Percentiles rank a stretch among this genome's conserved stretches.
These are phyloP conservation scores for Acanthurus lineatus DNA, from an alignment of 2,797 vertebrate species.

Conservation along the genomic window DNA sequence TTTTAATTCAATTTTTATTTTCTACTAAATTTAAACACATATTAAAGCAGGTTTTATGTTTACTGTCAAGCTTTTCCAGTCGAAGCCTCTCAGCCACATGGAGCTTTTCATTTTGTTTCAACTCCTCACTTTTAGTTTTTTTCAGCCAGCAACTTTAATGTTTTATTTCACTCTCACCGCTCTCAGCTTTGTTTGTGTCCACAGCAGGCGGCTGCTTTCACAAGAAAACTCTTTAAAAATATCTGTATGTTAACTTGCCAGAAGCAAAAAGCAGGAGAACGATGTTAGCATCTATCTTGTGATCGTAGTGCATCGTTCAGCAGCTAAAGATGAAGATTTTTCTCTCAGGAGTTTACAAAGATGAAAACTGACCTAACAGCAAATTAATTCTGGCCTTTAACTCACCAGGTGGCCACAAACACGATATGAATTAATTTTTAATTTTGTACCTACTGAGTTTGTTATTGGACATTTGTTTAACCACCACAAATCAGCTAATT, in stretches of 20 bases:
- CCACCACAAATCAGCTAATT: not conserved
- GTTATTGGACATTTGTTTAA: not conserved
- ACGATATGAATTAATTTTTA: not conserved
- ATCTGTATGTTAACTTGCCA: rapidly evolving
- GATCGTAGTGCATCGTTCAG: not conserved
- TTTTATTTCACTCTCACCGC: not conserved
- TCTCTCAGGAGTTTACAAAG: not conserved
- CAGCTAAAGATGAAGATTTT: not conserved
- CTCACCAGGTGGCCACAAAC: not conserved
- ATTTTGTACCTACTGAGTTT: not conserved
- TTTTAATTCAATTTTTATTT: not conserved
- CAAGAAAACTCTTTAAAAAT: not conserved
- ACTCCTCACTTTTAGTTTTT: not conserved
- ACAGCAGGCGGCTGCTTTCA: not conserved
- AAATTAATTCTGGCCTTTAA: not conserved
- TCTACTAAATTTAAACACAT: not conserved
- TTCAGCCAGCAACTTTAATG: rapidly evolving
- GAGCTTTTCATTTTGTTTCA: not conserved
- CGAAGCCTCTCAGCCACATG: not conserved
- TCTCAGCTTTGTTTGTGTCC: not conserved
- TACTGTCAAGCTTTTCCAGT: not conserved
- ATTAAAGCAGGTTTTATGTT: not conserved
- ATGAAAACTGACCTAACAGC: not conserved
- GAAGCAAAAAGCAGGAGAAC: no score
- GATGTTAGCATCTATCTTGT: no score